Conservation (phyloP, 2,888 invertebrate genomes). For the Pterostichus madidus region DNA sequence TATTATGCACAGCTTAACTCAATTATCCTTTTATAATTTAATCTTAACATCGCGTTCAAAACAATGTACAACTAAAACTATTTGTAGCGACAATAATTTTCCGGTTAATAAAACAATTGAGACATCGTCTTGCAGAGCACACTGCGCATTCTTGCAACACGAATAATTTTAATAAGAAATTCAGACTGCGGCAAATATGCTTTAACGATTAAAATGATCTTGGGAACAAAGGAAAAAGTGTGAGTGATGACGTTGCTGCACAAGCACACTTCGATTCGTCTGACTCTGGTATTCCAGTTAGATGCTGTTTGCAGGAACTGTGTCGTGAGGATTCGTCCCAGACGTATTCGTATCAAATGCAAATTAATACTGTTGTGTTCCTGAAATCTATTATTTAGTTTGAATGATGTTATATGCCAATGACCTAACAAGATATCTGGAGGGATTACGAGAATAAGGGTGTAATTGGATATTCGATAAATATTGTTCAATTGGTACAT, state of each 20-base stretch:
- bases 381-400: too few species aligned
- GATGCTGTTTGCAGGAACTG: not conserved
- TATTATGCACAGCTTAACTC: slow-evolving; percentile 8
- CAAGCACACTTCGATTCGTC: slow-evolving; percentile 33
- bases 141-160: slow-evolving; percentile 9
- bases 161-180: slow-evolving; percentile 42
- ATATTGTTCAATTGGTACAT: too few species aligned
- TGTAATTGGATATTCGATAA: too few species aligned
- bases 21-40: slow-evolving; percentile 27
- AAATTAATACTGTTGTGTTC: too few species aligned
- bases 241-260: slow-evolving; percentile 37
- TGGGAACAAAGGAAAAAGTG: slow-evolving; percentile 33
- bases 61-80: slow-evolving; percentile 23
- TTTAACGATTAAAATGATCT: slow-evolving; percentile 30
- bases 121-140: slow-evolving; percentile 10
- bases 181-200: slow-evolving; percentile 32
- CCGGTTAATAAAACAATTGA: slow-evolving; percentile 39
- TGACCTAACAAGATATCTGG: too few species aligned
- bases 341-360: too few species aligned
- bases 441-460: too few species aligned
- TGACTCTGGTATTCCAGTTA: slow-evolving; percentile 26
- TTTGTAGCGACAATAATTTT: slow-evolving; percentile 30
- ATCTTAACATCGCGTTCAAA: not conserved
- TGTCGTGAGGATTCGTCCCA: not conserved
- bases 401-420: too few species aligned